Evolutionary conservation across 1,140 invertebrate species (phyloP).

Genomic region (Drepana arcuata): DNA sequence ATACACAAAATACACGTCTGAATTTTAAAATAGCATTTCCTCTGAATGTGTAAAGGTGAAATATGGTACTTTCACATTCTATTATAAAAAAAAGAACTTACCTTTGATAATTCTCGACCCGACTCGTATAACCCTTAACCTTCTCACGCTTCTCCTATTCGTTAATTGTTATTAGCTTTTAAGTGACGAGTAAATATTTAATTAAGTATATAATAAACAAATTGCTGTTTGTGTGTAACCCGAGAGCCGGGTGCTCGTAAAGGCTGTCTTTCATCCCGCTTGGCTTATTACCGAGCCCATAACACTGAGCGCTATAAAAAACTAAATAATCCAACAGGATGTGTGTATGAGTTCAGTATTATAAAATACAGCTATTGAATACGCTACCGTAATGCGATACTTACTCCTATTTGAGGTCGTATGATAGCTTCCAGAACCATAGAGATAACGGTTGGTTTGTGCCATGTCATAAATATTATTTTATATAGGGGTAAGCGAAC

Average conservation of each 20-base stretch:
- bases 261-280: conserved; percentile 55
- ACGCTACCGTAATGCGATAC: conserved; percentile 49
- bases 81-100: too few relatives aligned
- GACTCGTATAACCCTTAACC: not conserved
- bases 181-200: conserved; percentile 33
- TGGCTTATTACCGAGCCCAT: conserved; percentile 39
- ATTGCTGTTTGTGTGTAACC: conserved; percentile 43
- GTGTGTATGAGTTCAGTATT: conserved; percentile 29
- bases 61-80: too few relatives aligned
- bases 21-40: too few relatives aligned
- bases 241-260: conserved; percentile 45
- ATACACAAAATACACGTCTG: too few relatives aligned
- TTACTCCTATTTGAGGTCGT: not conserved
- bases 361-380: conserved; percentile 35
- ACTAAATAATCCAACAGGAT: conserved; percentile 33
- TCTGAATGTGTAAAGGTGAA: too few relatives aligned
- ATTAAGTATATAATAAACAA: conserved; percentile 47
- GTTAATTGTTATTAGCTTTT: conserved; percentile 10
- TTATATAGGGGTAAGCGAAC: too few relatives aligned
- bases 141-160: conserved; percentile 20
- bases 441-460: too few relatives aligned
- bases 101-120: too few relatives aligned
- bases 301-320: conserved; percentile 35
- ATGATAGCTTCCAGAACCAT: not conserved
- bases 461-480: too few relatives aligned